Evolutionary conservation across 2,888 invertebrate species (phyloP).

Genomic region (Spisula solida): DNA sequence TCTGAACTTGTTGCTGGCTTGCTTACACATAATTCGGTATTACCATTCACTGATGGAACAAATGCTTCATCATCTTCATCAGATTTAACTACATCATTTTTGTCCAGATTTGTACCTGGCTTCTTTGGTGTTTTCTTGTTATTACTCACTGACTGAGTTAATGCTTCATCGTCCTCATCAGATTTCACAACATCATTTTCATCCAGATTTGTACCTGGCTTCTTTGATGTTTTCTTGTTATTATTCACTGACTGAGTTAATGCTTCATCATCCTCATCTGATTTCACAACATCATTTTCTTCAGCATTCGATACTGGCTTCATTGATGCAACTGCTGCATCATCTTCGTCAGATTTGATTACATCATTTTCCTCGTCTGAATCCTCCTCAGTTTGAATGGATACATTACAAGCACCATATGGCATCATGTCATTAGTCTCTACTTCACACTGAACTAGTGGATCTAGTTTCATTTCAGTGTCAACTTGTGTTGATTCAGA

Average conservation of each 20-base stretch:
- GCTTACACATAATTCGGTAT: neutral
- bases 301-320: neutral
- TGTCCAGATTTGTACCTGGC: neutral
- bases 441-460: constrained; percentile 57
- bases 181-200: constrained; percentile 19
- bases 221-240: neutral
- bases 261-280: constrained; percentile 17
- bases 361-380: constrained; percentile 18
- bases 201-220: neutral
- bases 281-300: constrained; percentile 5
- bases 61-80: constrained; percentile 14
- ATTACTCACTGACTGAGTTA: neutral
- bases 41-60: neutral
- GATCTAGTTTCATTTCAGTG: constrained; percentile 44
- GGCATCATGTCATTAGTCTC: constrained; percentile 66
- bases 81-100: constrained; percentile 16
- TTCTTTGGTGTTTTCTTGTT: neutral
- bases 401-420: constrained; percentile 55
- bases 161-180: constrained; percentile 9
- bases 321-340: neutral
- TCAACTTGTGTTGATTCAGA: constrained; percentile 59
- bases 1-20: neutral
- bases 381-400: constrained; percentile 63
- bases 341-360: constrained; percentile 28
- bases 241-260: neutral